These are phyloP conservation scores for Smutsia gigantea DNA, from an alignment of 2,797 vertebrate genomes.

Conservation along the genomic window DNA sequence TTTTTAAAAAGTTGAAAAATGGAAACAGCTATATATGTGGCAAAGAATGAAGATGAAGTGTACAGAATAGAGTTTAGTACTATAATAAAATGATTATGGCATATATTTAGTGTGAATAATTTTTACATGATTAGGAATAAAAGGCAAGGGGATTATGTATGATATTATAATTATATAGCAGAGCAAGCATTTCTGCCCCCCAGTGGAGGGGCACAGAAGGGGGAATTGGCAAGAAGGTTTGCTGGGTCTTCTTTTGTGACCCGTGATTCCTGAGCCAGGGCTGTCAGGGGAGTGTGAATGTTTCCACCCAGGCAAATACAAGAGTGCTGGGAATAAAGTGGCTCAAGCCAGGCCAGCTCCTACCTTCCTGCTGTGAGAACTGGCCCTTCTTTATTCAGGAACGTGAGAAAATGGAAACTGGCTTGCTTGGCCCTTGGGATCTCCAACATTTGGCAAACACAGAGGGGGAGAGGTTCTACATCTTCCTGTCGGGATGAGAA, in stretches of 20 bases:
- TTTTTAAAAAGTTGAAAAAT: not conserved
- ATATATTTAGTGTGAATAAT: not conserved
- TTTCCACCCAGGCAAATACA: not conserved
- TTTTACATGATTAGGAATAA: conserved; percentile 3
- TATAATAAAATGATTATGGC: not conserved
- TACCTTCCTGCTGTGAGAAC: not conserved
- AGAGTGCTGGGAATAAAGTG: not conserved
- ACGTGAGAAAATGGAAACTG: not conserved
- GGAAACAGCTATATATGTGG: not conserved
- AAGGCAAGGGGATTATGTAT: not conserved
- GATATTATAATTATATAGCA: not conserved
- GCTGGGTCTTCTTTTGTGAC: not conserved
- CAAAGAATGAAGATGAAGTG: not conserved
- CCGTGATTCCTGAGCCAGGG: not conserved
- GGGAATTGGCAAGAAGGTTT: not conserved
- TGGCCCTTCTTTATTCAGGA: not conserved
- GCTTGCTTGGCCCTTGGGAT: not conserved
- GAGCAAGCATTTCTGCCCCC: not conserved
- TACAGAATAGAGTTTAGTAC: not conserved
- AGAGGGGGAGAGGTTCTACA: too few relatives aligned
- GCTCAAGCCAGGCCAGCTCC: not conserved
- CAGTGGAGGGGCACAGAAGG: not conserved
- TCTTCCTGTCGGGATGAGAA: not conserved
- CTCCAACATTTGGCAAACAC: not conserved
- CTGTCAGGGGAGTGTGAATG: not conserved